These are phyloP conservation scores for Polia nebulosa DNA, from an alignment of 2,888 invertebrate genomes.

Conservation along the genomic window DNA sequence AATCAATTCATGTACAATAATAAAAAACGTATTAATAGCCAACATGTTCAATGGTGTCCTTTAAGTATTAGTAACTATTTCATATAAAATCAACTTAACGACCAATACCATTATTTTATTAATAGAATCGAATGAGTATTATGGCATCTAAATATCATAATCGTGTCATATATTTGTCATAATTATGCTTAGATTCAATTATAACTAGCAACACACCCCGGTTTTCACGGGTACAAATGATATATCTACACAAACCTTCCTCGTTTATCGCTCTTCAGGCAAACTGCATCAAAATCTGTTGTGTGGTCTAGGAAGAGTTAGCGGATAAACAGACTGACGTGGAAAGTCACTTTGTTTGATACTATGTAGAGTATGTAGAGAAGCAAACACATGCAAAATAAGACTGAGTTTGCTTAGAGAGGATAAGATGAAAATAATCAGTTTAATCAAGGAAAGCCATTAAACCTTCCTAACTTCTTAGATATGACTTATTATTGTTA, in stretches of 20 bases:
- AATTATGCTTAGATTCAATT: background rate
- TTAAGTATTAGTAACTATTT: background rate
- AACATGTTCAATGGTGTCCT: background rate
- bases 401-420: background rate
- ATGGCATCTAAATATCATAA: background rate
- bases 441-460: background rate
- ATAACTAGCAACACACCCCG: no score
- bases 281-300: no score
- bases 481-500: background rate
- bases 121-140: constrained; percentile 1
- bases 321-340: no score
- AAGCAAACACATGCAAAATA: no score
- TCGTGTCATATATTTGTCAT: background rate
- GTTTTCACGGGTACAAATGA: no score
- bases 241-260: no score
- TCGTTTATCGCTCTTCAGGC: no score
- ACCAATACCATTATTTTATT: constrained; percentile 19
- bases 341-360: no score
- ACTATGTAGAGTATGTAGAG: no score
- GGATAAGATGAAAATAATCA: constrained; percentile 7
- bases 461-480: background rate
- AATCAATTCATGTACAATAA: background rate
- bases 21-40: background rate
- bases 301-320: no score
- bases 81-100: constrained; percentile 13